Conservation (phyloP, 2,113 vertebrate genomes). For the Pseudonaja textilis region DNA sequence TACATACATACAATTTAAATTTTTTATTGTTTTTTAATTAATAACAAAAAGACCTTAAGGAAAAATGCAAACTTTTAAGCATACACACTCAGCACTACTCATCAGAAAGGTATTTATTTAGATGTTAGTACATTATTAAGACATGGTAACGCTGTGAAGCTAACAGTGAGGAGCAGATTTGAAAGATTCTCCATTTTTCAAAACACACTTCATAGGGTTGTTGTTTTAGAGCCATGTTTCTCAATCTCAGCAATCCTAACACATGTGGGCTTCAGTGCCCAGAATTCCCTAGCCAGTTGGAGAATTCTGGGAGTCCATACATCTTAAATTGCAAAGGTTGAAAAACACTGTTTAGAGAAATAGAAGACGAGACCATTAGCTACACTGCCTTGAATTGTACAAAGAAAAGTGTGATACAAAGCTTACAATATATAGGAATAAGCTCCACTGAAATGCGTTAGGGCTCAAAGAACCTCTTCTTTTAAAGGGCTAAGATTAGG, state of each 20-base stretch:
- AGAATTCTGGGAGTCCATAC: background rate
- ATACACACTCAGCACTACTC: background rate
- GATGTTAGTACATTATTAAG: background rate
- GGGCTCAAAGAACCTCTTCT: background rate
- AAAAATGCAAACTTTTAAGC: background rate
- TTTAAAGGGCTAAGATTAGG: background rate
- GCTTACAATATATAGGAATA: background rate
- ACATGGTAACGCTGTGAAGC: background rate
- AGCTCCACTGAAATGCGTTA: background rate
- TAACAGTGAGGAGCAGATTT: background rate
- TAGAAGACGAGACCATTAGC: background rate
- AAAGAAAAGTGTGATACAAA: background rate
- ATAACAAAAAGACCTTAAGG: background rate
- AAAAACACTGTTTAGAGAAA: background rate
- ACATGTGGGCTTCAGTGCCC: background rate
- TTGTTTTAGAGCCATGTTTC: background rate
- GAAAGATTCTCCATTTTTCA: background rate
- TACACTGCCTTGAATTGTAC: background rate
- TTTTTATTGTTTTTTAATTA: too few relatives aligned
- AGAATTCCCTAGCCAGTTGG: background rate
- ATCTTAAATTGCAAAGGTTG: background rate
- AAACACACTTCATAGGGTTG: background rate
- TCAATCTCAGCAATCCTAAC: background rate
- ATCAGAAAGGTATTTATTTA: background rate
- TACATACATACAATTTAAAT: background rate